A percentile compares a stretch with the other conserved stretches of the same genome.
phyloP scores from a whole-genome alignment of 1,140 invertebrate genomes.

The Apis dorsata region DNA sequence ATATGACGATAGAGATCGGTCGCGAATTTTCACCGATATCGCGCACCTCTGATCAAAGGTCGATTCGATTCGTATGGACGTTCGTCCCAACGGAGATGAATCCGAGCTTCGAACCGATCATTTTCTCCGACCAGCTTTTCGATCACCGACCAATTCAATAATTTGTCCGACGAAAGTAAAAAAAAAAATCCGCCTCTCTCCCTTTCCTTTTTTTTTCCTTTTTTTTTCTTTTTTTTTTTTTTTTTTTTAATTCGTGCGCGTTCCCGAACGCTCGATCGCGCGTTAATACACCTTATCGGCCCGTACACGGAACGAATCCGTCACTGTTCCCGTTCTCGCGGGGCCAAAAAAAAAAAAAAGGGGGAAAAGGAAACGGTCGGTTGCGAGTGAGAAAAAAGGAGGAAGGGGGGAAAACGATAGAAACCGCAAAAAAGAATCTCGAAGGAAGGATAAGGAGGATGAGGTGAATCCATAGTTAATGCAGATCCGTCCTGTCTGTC shows the following conservation, averaged over 20 bases:
- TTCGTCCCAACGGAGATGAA: neutral
- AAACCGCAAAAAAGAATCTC: constrained; percentile 14
- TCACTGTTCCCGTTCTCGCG: neutral
- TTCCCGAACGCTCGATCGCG: neutral
- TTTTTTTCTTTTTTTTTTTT: constrained; percentile 8
- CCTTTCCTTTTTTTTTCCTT: neutral
- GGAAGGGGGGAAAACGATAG: neutral
- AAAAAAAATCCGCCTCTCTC: too few species aligned
- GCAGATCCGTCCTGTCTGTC: constrained; percentile 64
- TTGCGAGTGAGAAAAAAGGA: neutral
- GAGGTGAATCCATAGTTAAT: constrained; percentile 67
- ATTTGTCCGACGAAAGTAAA: too few species aligned
- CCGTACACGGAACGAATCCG: constrained; percentile 18
- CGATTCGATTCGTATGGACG: neutral
- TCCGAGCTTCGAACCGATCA: constrained; percentile 29
- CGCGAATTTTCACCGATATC: neutral
- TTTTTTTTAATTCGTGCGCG: constrained; percentile 26
- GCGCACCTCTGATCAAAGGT: neutral
- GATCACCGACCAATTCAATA: too few species aligned
- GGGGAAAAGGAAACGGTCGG: neutral
- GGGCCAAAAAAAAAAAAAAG: neutral
- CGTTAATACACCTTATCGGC: neutral
- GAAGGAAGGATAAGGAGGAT: neutral
- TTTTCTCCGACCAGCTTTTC: constrained; percentile 26
- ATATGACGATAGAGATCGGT: neutral